A percentile compares a stretch with the other conserved stretches of the same genome.
Evolutionary conservation across 1,140 invertebrate species (phyloP).

Genomic region (Sarcophaga peregrina): DNA sequence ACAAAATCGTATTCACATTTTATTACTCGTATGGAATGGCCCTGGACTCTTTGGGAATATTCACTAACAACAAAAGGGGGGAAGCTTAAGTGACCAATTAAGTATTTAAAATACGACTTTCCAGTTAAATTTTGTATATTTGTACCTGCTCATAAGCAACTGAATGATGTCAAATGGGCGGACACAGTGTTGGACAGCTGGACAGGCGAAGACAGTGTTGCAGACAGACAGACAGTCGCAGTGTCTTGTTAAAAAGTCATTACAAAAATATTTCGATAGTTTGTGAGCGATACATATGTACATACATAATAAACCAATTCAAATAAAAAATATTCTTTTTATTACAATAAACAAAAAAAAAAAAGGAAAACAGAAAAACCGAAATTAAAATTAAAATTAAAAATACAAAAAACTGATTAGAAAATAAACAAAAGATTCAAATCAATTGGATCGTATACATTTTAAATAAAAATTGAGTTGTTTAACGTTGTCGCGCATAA

Average conservation of each 20-base stretch:
- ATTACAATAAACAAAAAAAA: background rate
- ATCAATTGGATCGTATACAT: too few relatives aligned
- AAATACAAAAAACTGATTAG: too few relatives aligned
- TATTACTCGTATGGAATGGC: too few relatives aligned
- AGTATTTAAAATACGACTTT: slow-evolving; percentile 27
- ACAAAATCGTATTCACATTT: too few relatives aligned
- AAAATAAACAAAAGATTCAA: too few relatives aligned
- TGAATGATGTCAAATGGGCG: too few relatives aligned
- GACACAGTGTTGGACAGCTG: too few relatives aligned
- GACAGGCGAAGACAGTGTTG: too few relatives aligned
- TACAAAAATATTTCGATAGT: slow-evolving; percentile 3
- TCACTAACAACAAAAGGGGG: background rate
- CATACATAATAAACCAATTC: background rate
- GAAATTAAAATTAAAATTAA: too few relatives aligned
- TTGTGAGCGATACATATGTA: background rate
- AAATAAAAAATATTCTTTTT: slow-evolving; percentile 2
- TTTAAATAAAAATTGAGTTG: too few relatives aligned
- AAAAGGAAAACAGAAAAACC: background rate
- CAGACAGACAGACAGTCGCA: background rate
- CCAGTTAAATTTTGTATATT: background rate
- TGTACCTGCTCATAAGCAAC: too few relatives aligned
- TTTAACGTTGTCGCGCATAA: too few relatives aligned
- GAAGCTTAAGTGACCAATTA: slow-evolving; percentile 26
- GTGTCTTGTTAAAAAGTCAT: background rate
- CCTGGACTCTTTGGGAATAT: background rate